Conservation (phyloP, 2,888 invertebrate genomes). For the Micoletzkya japonica region DNA sequence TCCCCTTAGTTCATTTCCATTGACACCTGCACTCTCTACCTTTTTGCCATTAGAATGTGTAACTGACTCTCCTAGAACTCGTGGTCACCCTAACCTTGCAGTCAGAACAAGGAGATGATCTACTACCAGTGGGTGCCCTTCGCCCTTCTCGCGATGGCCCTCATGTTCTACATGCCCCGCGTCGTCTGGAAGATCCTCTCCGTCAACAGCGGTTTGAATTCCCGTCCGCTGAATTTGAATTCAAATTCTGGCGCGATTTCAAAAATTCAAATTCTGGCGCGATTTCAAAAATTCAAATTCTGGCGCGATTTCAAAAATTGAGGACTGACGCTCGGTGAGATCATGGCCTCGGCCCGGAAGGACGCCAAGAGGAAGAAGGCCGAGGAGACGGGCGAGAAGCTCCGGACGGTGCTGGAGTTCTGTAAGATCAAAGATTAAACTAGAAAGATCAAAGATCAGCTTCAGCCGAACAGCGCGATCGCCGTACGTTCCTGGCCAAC, state of each 20-base stretch:
- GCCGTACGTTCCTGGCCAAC: slow-evolving; percentile 39
- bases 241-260: too few relatives aligned
- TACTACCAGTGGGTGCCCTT: slow-evolving; percentile 62
- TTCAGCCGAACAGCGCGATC: not conserved
- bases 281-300: too few relatives aligned
- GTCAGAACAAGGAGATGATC: slow-evolving; percentile 28
- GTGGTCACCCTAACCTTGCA: too few relatives aligned
- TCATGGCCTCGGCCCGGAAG: slow-evolving; percentile 33
- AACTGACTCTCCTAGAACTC: too few relatives aligned
- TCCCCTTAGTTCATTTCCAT: not conserved
- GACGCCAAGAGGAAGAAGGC: slow-evolving; percentile 26
- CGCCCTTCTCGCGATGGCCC: slow-evolving; percentile 54
- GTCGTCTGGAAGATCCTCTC: slow-evolving; percentile 46
- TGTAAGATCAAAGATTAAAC: not conserved
- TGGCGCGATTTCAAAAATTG: too few relatives aligned
- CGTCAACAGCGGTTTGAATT: slow-evolving; percentile 44
- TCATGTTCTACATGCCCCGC: slow-evolving; percentile 50
- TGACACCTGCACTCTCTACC: too few relatives aligned
- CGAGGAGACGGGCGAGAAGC: not conserved
- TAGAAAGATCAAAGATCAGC: slow-evolving; percentile 4
- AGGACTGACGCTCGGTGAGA: slow-evolving; percentile 34
- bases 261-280: too few relatives aligned
- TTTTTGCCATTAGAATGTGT: too few relatives aligned
- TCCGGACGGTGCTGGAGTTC: not conserved
- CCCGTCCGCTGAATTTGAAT: too few relatives aligned